Conservation (phyloP, 2,888 invertebrate species). For the Andrena dorsata region DNA sequence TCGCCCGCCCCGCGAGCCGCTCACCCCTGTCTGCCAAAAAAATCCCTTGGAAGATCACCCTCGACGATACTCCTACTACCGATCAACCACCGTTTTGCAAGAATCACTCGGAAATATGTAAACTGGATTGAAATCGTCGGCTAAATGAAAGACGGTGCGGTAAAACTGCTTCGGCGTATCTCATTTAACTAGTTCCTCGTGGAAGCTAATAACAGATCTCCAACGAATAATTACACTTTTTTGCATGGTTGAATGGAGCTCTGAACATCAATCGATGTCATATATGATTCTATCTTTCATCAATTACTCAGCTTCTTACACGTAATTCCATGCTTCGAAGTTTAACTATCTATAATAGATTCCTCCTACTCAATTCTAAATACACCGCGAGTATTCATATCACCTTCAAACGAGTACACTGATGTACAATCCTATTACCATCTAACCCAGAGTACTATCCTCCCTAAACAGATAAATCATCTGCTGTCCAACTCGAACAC, state of each 20-base stretch:
- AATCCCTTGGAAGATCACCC: slow-evolving; percentile 35
- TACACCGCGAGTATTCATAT: too few relatives aligned
- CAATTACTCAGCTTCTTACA: background rate
- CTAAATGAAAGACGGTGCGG: background rate
- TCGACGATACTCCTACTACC: slow-evolving; percentile 7
- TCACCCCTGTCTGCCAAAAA: slow-evolving; percentile 33
- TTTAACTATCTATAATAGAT: too few relatives aligned
- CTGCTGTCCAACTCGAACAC: too few relatives aligned
- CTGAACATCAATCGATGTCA: background rate
- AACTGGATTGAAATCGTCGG: background rate
- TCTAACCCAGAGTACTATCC: too few relatives aligned
- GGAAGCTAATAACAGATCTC: background rate
- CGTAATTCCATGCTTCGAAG: too few relatives aligned
- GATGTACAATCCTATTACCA: too few relatives aligned
- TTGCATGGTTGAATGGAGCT: background rate
- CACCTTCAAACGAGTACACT: too few relatives aligned
- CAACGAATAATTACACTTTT: slow-evolving; percentile 1
- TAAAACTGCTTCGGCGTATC: background rate
- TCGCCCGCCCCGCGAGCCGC: slow-evolving; percentile 25
- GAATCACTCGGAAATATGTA: background rate
- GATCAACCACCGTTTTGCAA: slow-evolving; percentile 3
- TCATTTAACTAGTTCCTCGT: background rate
- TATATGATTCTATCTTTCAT: background rate
- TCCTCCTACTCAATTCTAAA: too few relatives aligned
- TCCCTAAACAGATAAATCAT: too few relatives aligned